phyloP scores from a whole-genome alignment of 2,888 invertebrate genomes.

The Chromoteleia sp. region DNA sequence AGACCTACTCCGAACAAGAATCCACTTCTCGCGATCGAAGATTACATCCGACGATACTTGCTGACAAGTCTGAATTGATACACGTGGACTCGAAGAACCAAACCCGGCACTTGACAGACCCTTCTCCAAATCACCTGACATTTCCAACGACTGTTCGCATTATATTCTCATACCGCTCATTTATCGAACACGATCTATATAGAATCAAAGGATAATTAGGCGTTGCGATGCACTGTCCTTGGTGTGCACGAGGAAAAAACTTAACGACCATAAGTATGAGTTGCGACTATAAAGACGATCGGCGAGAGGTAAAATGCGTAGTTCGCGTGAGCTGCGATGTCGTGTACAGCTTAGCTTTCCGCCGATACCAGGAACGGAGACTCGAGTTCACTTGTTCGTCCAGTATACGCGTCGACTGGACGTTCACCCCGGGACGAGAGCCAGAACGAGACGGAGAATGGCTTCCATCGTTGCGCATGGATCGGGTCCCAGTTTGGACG shows the following conservation, averaged over 20 bases:
- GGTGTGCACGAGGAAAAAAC: conserved; percentile 35
- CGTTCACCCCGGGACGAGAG: conserved; percentile 78
- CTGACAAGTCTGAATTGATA: neutral
- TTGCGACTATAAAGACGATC: conserved; percentile 50
- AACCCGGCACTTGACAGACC: neutral
- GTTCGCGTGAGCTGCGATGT: conserved; percentile 61
- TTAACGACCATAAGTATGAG: conserved; percentile 54
- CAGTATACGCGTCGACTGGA: conserved; percentile 78
- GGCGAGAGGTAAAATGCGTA: conserved; percentile 53
- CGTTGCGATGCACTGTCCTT: conserved; percentile 39
- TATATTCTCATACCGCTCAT: neutral
- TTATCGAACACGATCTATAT: conserved; percentile 29
- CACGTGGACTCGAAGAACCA: neutral
- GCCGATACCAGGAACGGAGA: conserved; percentile 71
- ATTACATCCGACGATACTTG: neutral
- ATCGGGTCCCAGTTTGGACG: conserved; percentile 78
- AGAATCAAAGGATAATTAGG: conserved; percentile 44
- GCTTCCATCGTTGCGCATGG: conserved; percentile 40
- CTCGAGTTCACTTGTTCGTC: conserved; percentile 81
- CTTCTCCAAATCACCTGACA: conserved; percentile 1
- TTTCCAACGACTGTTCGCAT: conserved; percentile 1
- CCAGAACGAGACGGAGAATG: conserved; percentile 62
- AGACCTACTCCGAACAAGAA: neutral
- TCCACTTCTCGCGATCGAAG: neutral
- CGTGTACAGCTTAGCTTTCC: conserved; percentile 54